Evolutionary conservation across 2,113 vertebrate species (phyloP), one percentile per base, ranked within the genome.

Genomic region (Spilogale gracilis): DNA sequence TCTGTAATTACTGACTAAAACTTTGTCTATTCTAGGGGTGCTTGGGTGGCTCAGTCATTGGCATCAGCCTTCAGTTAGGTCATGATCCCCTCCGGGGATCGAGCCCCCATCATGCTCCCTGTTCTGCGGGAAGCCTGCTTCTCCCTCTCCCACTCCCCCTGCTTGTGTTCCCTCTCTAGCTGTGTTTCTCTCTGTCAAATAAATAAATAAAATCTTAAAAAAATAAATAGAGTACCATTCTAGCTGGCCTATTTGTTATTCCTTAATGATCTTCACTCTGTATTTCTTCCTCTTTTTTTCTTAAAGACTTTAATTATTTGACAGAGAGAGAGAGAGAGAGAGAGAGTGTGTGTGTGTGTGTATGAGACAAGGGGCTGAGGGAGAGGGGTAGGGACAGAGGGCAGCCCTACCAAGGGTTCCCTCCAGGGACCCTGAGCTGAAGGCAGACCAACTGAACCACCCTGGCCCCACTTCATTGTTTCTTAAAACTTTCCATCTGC

Each of bases 401-500:
- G 67, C 13, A 65, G 27, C 6, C 27, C 13, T 16, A 32, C 63
- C 63, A 65, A 27, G 63, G 63, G 27, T 30, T 69, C 67, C 32
- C 32, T 69, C 16, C 67, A n/a, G 32, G 67, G 67, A 69, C 67
- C 32, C 67, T 18, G 67, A 69, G 67, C 67, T 69, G 16, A n/a
- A 69, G 32, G 67, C 16, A 69, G 67, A n/a, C 67, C 67, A n/a
- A n/a, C 32, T 69, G 67, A 69, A 16, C 32, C 8, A 69, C 16
- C 32, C 67, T n/a, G 67, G 32, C 7, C 6, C 16, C 67, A 32
- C 67, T 18, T 69, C 32, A 69, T 69, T 32, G 65, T 69, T 91
- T 91, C 38, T 83, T 93, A 89, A 96, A 96, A 79, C 1, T 76
- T 94, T 2, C 56, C 65, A 93, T 91, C 50, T 95, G 67, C 9